A percentile compares a stretch with the other conserved stretches of the same genome.
These are phyloP conservation scores for Ephydatia muelleri DNA, from an alignment of 37 sponge, comb jelly and placozoan genomes.

Conservation along the genomic window DNA sequence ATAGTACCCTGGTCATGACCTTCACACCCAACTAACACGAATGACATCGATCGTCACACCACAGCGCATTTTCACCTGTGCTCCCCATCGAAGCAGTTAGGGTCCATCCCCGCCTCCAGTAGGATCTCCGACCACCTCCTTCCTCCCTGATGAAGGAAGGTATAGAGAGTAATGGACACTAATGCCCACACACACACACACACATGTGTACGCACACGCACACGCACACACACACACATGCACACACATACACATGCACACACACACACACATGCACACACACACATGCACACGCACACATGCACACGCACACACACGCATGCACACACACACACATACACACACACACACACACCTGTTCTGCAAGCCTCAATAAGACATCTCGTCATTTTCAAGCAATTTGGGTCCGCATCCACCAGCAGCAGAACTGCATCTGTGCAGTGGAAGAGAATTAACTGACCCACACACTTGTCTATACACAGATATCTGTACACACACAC, in stretches of 20 bases:
- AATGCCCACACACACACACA: constrained; percentile 21
- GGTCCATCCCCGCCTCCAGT: constrained; percentile 79
- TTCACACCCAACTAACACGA: too few relatives aligned
- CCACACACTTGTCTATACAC: background rate
- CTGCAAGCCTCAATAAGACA: constrained; percentile 60
- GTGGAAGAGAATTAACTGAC: background rate
- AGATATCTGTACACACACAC: background rate
- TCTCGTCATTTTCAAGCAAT: constrained; percentile 21
- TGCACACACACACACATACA: background rate
- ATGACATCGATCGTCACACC: too few relatives aligned
- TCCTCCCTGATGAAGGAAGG: constrained; percentile 30
- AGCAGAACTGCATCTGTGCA: constrained; percentile 71
- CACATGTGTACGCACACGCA: background rate
- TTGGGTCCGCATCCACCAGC: constrained; percentile 73
- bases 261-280: constrained; percentile 1
- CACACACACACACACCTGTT: constrained; percentile 25
- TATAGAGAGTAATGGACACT: background rate
- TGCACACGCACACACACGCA: constrained; percentile 15
- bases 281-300: background rate
- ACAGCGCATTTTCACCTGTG: too few relatives aligned
- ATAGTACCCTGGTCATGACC: too few relatives aligned
- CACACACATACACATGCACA: constrained; percentile 9
- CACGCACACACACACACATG: background rate
- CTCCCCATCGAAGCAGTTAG: constrained; percentile 58
- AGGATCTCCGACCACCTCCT: constrained; percentile 67